These are phyloP conservation scores for Tyrophagus putrescentiae DNA, from an alignment of 1,140 invertebrate genomes.

Conservation along the genomic window DNA sequence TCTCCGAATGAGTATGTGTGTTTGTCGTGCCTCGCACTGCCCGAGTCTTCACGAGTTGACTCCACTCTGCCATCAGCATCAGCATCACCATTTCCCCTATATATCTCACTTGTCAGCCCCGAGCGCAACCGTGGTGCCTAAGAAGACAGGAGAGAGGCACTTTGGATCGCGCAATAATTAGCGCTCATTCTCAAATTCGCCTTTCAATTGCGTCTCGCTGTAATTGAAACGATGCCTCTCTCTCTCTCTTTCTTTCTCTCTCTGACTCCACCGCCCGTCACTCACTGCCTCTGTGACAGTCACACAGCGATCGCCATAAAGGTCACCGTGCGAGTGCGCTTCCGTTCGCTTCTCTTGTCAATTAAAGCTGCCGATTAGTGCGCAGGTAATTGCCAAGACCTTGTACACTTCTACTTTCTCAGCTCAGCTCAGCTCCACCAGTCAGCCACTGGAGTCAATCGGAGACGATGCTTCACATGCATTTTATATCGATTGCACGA, in stretches of 20 bases:
- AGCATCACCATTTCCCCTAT: background rate
- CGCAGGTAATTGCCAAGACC: conserved; percentile 8
- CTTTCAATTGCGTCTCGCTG: background rate
- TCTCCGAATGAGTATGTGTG: no score
- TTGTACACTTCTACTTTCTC: conserved; percentile 1
- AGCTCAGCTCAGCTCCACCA: no score
- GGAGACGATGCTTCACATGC: no score
- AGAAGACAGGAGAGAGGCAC: background rate
- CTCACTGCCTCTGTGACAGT: background rate
- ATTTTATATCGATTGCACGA: no score
- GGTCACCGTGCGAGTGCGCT: conserved; percentile 1
- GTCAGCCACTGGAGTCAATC: no score
- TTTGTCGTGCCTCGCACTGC: no score
- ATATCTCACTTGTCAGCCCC: conserved; percentile 13
- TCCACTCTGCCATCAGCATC: no score
- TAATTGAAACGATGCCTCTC: conserved; percentile 9
- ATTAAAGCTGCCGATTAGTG: conserved; percentile 9
- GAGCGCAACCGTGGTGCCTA: background rate
- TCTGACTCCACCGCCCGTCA: background rate
- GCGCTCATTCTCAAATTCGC: background rate
- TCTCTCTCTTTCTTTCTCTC: background rate
- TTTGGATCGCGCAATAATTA: conserved; percentile 9
- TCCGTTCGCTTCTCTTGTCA: background rate
- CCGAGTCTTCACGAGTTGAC: no score
- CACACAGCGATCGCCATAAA: conserved; percentile 12